Conservation (phyloP, 1,140 invertebrate genomes). For the Drosophila kikkawai region DNA sequence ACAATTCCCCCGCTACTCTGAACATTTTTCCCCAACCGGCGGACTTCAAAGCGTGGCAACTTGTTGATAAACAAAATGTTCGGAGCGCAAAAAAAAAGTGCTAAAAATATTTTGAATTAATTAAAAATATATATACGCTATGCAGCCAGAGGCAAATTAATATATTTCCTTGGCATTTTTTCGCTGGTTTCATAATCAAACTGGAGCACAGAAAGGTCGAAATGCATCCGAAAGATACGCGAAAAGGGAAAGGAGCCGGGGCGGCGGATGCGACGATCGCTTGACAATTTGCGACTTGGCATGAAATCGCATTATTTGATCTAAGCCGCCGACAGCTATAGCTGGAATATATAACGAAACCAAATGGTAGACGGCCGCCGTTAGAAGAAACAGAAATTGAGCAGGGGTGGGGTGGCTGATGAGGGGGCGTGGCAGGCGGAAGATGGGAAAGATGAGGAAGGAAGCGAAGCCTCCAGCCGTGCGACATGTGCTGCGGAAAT, state of each 20-base stretch:
- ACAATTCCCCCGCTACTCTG: slow-evolving; percentile 17
- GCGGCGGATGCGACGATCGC: slow-evolving; percentile 63
- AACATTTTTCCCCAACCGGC: slow-evolving; percentile 42
- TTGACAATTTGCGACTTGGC: slow-evolving; percentile 83
- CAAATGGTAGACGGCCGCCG: slow-evolving; percentile 64
- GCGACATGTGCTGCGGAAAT: slow-evolving; percentile 82
- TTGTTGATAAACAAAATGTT: slow-evolving; percentile 72
- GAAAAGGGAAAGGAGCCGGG: slow-evolving; percentile 2
- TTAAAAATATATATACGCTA: slow-evolving; percentile 62
- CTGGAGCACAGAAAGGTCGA: slow-evolving; percentile 75
- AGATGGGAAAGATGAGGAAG: slow-evolving; percentile 23
- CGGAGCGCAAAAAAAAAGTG: slow-evolving; percentile 45
- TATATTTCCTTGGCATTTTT: slow-evolving; percentile 20
- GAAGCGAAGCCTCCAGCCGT: slow-evolving; percentile 47
- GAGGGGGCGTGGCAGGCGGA: slow-evolving; percentile 17
- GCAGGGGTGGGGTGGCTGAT: not conserved
- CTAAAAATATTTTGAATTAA: slow-evolving; percentile 71
- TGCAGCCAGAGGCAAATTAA: slow-evolving; percentile 46
- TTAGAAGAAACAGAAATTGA: slow-evolving; percentile 16
- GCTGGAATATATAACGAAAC: slow-evolving; percentile 59
- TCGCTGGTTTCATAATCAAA: slow-evolving; percentile 66
- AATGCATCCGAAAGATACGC: slow-evolving; percentile 47
- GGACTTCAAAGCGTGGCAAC: slow-evolving; percentile 55
- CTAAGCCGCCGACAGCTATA: slow-evolving; percentile 68
- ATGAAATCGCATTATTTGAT: slow-evolving; percentile 84